Evolutionary conservation across 2,797 vertebrate genomes (phyloP), one percentile per base, ranked within the genome.

Genomic region (Helicolenus hilgendorfi): DNA sequence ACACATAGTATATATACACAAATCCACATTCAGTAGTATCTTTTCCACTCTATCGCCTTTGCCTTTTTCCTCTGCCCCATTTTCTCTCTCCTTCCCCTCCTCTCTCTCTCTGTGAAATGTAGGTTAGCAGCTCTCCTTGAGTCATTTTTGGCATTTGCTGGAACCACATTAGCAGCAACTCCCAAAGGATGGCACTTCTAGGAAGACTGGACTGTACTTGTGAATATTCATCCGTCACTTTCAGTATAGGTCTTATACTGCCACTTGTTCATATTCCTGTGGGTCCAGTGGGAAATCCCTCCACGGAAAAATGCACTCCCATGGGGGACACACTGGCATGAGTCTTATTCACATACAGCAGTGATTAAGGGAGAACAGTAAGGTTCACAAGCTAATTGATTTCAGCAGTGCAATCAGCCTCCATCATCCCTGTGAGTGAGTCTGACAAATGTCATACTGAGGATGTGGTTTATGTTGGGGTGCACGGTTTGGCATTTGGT

Each of bases 51-150:
- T 49, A 1, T 33, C 4, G 31, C 5, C 22, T 2, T 11, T 27
- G 2, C 13, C 63, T 26, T 67, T 29, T 38, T 49, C 45, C 45
- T 33, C 29, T 80, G 72, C 35, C 77, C 76, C 65, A 64, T 38
- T 81, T 83, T 78, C 68, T 58, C 2, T 5, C 58, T 45, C 24
- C 11, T 7, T 7, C 60, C 13, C 29, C 4, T 20, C 5, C 24
- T 62, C 56, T 22, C 38, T 10, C 41, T 69, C 55, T 70, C 29
- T 70, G 45, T 76, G 56, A 84, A 86, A 94, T 91, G 79, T 92
- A 93, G 91, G 93, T 79, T 91, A 84, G 29, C 35, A 84, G 73
- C 55, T 79, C 78, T 90, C 62, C 77, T 80, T 78, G 83, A 91
- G 78, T 89, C 89, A 82, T 36, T 94, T 94, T 90, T 80, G 76